Conservation (phyloP, 2,797 vertebrate genomes). For the Myotis pilosus region DNA sequence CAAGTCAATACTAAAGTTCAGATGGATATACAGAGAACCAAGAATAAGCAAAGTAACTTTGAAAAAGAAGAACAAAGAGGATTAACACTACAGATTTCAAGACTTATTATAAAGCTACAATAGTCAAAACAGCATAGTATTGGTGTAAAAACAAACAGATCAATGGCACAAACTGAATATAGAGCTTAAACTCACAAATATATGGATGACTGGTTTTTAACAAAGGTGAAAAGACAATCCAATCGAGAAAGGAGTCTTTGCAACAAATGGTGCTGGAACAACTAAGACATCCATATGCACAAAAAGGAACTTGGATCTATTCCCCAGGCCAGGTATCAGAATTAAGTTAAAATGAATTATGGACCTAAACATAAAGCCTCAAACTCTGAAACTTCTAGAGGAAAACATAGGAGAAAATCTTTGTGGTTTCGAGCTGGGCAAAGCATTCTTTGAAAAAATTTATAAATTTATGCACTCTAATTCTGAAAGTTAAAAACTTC, state of each 20-base stretch:
- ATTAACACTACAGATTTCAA: not conserved
- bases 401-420: constrained; percentile 9
- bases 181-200: not conserved
- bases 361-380: constrained; percentile 1
- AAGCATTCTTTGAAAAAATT: not conserved
- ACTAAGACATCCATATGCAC: not conserved
- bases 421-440: not conserved
- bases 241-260: not conserved
- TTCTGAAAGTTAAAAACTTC: not conserved
- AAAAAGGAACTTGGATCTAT: not conserved
- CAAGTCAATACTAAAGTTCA: not conserved
- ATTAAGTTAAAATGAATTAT: not conserved
- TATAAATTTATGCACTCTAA: not conserved
- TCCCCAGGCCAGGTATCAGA: not conserved
- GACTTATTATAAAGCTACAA: not conserved
- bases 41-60: not conserved
- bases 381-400: not conserved
- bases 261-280: not conserved
- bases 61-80: not conserved
- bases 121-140: not conserved
- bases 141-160: not conserved
- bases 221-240: not conserved
- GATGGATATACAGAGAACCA: not conserved
- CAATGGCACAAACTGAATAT: not conserved
- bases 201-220: not conserved